Percentiles rank a stretch among this genome's conserved stretches.
These are phyloP conservation scores for Polyommatus icarus DNA, from an alignment of 2,888 invertebrate species.

Conservation along the genomic window DNA sequence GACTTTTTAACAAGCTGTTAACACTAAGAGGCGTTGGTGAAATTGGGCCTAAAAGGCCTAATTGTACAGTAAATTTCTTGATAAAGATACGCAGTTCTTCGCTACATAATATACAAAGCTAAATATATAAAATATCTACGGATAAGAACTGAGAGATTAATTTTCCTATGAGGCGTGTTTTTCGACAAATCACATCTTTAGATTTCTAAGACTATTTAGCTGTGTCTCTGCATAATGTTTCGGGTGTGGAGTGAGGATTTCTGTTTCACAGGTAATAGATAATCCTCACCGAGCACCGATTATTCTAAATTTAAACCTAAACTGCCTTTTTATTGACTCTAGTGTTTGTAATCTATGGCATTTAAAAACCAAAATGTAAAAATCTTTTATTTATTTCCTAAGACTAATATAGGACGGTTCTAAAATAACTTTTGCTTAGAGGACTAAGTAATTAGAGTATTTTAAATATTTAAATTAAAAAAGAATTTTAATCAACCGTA, in stretches of 20 bases:
- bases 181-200: neutral
- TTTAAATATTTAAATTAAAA: slow-evolving; percentile 25
- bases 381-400: slow-evolving; percentile 5
- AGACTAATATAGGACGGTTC: neutral
- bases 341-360: slow-evolving; percentile 28
- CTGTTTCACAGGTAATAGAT: neutral
- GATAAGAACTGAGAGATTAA: neutral
- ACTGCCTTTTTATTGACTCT: slow-evolving; percentile 30
- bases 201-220: neutral
- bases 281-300: slow-evolving; percentile 2
- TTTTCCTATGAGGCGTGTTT: neutral
- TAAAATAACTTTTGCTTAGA: slow-evolving; percentile 19
- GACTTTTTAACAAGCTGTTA: too few relatives aligned
- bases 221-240: neutral
- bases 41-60: neutral
- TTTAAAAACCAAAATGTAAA: slow-evolving; percentile 25
- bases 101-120: neutral
- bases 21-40: neutral
- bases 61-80: neutral
- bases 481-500: slow-evolving; percentile 47
- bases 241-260: neutral
- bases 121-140: neutral
- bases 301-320: slow-evolving; percentile 28
- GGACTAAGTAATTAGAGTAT: neutral
- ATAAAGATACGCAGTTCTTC: neutral